Conservation (phyloP, 1,140 invertebrate species). For the Formica exsecta region DNA sequence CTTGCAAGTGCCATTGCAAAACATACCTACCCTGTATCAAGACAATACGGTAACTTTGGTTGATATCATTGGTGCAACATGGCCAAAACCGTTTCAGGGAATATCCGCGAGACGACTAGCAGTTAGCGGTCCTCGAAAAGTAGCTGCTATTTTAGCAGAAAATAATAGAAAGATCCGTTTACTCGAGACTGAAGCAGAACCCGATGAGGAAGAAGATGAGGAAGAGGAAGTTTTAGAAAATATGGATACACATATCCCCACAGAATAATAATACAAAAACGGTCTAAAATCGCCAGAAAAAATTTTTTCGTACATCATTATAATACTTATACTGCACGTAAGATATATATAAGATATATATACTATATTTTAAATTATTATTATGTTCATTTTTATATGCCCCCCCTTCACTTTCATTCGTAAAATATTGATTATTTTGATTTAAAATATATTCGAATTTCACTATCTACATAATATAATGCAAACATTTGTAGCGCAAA, state of each 20-base stretch:
- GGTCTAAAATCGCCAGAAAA: no score
- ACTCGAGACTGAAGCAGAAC: conserved; percentile 97
- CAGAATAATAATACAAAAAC: conserved; percentile 6
- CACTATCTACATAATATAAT: no score
- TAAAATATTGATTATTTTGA: no score
- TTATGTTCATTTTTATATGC: no score
- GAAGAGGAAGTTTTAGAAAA: conserved; percentile 85
- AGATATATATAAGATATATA: no score
- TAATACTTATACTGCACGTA: no score
- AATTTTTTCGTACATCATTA: no score
- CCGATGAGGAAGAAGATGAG: conserved; percentile 95
- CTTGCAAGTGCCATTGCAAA: conserved; percentile 89
- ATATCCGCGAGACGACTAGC: conserved; percentile 91
- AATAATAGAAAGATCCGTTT: conserved; percentile 93
- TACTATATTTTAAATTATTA: no score
- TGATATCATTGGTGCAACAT: conserved; percentile 87
- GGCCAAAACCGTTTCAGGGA: conserved; percentile 90
- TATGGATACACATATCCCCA: conserved; percentile 77
- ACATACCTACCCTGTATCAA: conserved; percentile 80
- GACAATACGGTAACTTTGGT: conserved; percentile 84
- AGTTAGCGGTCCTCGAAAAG: conserved; percentile 95
- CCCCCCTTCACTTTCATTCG: no score
- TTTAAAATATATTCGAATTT: no score
- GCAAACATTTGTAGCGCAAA: no score
- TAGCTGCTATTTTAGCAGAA: conserved; percentile 94